Evolutionary conservation across 2,113 vertebrate genomes (phyloP).

Genomic region (Nettapus auritus): DNA sequence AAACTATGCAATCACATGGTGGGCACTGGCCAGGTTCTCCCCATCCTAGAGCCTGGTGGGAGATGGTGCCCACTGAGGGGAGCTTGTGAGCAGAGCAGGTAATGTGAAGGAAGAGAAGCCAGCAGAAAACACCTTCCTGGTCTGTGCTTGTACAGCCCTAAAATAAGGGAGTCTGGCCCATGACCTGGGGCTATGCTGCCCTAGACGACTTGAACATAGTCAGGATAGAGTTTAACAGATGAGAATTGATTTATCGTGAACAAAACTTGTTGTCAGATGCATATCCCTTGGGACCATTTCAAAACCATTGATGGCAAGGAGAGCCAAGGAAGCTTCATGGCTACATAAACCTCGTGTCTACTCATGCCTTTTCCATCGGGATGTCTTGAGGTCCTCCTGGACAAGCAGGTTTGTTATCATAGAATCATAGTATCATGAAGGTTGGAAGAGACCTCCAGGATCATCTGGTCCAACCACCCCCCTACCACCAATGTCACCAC

Average conservation of each 20-base stretch:
- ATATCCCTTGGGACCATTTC: not conserved
- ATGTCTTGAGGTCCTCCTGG: not conserved
- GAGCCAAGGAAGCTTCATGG: not conserved
- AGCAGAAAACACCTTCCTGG: not conserved
- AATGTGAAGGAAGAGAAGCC: not conserved
- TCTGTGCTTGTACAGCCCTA: not conserved
- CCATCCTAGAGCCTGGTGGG: not conserved
- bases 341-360: not conserved
- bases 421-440: not conserved
- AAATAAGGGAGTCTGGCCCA: not conserved
- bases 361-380: not conserved
- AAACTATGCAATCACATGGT: not conserved
- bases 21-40: not conserved
- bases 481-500: too few relatives aligned
- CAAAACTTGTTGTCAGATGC: not conserved
- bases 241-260: not conserved
- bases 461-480: too few relatives aligned
- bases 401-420: accelerated
- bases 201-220: not conserved
- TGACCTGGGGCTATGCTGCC: not conserved
- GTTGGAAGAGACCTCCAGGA: too few relatives aligned
- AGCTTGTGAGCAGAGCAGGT: not conserved
- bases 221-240: not conserved
- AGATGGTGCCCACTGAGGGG: accelerated
- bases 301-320: not conserved